Base-by-base conservation (phyloP, 1,140 invertebrate genomes). In the Aphis craccivora region DNA sequence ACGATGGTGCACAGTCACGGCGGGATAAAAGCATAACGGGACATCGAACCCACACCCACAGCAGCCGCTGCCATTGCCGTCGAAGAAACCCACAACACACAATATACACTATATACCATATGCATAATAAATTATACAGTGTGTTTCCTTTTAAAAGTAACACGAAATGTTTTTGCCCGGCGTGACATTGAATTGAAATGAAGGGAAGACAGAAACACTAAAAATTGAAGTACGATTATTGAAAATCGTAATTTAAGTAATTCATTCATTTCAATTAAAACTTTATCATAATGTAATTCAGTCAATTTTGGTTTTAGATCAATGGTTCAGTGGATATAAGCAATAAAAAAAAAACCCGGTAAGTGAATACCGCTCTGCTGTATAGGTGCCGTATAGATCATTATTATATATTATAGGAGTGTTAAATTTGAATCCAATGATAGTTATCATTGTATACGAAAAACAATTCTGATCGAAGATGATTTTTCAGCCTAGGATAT, bases 11-110 rank as follows among this genome's bases (percentile, higher is more conserved):
- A 51, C 88, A 90, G 53, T 90, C 88, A 60, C 88, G 88, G 88
- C 88, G 35, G 51, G 51, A 90, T 90, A 90, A 90, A 90, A 90
- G 53, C 88, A 60, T 90, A 90, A 90, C 88, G 88, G 88, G 51
- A 90, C 88, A 60, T 90, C 88, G 51, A 90, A 90, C 88, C 88
- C 88, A 90, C 88, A 60, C 88, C 51, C 88, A 55, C 53, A 37
- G 51, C 51, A 23, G 30, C 20, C 22, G 22, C 35, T 22, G 37
- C 14, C 53, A 60, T 43, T 25, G 35, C 23, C 9, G 3, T 30
- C 25, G 84, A 40, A 35, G 43, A 51, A 88, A 88, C 86, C 48
- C 84, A 86, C 84, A 86, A 86, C 40, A n/a, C 60, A 76, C 14
- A 76, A 76, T 35, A 76, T n/a, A n/a, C n/a, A n/a, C n/a, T 67